Evolutionary conservation across 1,140 invertebrate species (phyloP), one percentile per base, ranked within the genome.

Genomic region (Diorhabda elongata): DNA sequence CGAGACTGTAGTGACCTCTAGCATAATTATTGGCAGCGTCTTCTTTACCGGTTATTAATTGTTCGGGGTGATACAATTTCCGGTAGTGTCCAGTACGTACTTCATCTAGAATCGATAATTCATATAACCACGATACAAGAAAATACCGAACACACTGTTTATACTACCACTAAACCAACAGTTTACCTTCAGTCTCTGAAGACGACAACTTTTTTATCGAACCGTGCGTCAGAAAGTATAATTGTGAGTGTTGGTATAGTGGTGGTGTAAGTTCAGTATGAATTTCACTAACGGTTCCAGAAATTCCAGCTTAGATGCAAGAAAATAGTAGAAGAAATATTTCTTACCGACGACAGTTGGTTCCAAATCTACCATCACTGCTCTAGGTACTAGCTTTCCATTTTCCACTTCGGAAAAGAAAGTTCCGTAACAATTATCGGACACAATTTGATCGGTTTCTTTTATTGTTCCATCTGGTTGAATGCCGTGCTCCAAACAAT

Each of bases 1-100:
- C 93, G 69, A 94, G 87, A 3, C 90, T 90, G 80, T 94, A 94
- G 72, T 94, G 92, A 42, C 94, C 94, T 26, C 92, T 83, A 4
- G 91, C 91, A 80, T 91, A 95, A 79, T 95, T 95, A 77, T 92
- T 94, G 5, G 92, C 92, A 2, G 92, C 92, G 81, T 95, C 93
- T 80, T 95, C 92, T 76, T 93, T 92, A 9, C 91, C 91, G 44
- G 86, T 90, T 47, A 95, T 87, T 5, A 95, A 80, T 69, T 91
- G 88, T 63, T 90, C 88, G 0, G 91, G 90, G 74, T 92, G 90
- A 77, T 92, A 95, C 2, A 94, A 82, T 58, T 89, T 84, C 3
- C 88, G 81, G 80, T 93, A 94, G 4, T 85, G 81, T 1, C 92
- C 91, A 8, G 84, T 89, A 72, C 91, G 84, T 61, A 94, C 88